Conservation (phyloP, 1,140 invertebrate genomes). For the Portunus trituberculatus region DNA sequence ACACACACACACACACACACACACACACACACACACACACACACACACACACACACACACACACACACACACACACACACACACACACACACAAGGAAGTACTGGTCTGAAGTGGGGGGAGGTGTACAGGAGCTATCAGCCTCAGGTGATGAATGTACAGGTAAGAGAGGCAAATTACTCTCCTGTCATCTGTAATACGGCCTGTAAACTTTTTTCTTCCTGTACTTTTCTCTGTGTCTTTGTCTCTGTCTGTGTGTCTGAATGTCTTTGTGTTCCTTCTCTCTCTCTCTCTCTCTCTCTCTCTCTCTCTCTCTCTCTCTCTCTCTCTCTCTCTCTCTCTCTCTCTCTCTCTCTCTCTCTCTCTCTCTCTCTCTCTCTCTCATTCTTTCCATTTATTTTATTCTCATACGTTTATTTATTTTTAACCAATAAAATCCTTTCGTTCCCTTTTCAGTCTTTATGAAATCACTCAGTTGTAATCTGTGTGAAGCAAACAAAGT, state of each 20-base stretch:
- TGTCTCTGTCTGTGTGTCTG: not conserved
- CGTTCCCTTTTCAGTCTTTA: too few species aligned
- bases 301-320: not conserved
- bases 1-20: too few species aligned
- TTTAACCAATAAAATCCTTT: not conserved
- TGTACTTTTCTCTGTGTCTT: not conserved
- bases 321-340: not conserved
- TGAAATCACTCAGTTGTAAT: too few species aligned
- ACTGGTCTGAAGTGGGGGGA: not conserved
- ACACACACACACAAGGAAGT: too few species aligned
- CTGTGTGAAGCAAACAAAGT: too few species aligned
- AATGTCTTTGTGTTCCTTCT: not conserved
- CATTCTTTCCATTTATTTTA: not conserved
- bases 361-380: not conserved
- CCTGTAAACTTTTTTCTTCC: not conserved
- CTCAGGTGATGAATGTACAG: not conserved
- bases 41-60: too few species aligned
- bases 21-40: too few species aligned
- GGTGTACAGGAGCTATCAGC: not conserved
- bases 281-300: too few species aligned
- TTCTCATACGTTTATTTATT: not conserved
- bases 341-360: not conserved
- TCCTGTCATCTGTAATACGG: not conserved
- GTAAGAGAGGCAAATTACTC: not conserved
- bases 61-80: too few species aligned